Percentiles rank a stretch among this genome's conserved stretches.
Evolutionary conservation across 2,113 vertebrate genomes (phyloP).

Genomic region (Pampusana beccarii): DNA sequence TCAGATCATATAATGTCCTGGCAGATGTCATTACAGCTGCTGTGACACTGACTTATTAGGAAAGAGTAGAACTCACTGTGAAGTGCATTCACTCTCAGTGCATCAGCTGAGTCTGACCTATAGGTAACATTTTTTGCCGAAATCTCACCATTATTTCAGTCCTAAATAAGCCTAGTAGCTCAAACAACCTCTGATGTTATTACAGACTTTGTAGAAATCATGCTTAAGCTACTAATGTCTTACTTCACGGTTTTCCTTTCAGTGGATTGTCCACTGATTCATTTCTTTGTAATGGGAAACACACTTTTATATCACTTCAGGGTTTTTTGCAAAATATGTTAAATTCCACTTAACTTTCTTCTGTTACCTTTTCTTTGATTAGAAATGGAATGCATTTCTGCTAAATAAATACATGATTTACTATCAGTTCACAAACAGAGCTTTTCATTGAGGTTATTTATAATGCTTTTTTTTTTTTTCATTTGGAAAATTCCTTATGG

Average conservation of each 20-base stretch:
- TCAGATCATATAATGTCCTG: constrained; percentile 16
- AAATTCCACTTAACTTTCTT: background rate
- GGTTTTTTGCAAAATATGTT: background rate
- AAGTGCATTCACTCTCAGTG: background rate
- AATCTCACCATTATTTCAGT: background rate
- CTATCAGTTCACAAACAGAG: background rate
- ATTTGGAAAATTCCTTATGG: background rate
- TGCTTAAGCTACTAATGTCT: background rate
- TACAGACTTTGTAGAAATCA: background rate
- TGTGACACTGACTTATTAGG: background rate
- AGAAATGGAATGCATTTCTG: background rate
- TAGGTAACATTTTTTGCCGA: background rate
- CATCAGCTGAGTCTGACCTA: background rate
- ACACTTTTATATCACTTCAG: background rate
- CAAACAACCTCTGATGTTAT: background rate
- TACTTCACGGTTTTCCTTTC: background rate
- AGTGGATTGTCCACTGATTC: background rate
- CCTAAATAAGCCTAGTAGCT: background rate
- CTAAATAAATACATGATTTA: constrained; percentile 19
- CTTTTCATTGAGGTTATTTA: background rate
- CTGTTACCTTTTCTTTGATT: background rate
- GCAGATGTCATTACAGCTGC: background rate
- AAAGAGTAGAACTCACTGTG: background rate
- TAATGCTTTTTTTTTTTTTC: background rate
- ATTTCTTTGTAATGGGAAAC: background rate